Percentiles rank a stretch among this genome's conserved stretches.
Conservation (phyloP, 2,888 invertebrate species). For the Camptogramma bilineatum region DNA sequence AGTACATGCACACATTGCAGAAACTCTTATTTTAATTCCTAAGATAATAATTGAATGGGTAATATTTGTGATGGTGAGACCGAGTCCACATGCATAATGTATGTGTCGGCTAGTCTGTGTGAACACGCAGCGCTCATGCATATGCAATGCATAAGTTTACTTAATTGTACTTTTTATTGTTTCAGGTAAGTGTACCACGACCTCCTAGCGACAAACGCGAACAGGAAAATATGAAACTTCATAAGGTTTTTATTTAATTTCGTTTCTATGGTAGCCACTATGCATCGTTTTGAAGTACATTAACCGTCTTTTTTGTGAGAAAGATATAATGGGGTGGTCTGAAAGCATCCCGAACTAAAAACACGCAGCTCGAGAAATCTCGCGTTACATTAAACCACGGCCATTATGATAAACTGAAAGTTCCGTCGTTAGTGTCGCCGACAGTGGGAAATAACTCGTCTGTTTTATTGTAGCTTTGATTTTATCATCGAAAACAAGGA, state of each 20-base stretch:
- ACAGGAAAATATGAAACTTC: not conserved
- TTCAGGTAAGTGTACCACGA: conserved; percentile 32
- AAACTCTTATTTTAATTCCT: not conserved
- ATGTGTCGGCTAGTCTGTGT: not conserved
- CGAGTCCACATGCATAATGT: not conserved
- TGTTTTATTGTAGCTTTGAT: conserved; percentile 40
- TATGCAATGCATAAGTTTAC: not conserved
- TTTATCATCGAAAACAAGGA: conserved; percentile 22
- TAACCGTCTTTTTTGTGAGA: not conserved
- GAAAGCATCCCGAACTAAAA: conserved; percentile 25
- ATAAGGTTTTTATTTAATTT: not conserved
- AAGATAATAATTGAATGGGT: not conserved
- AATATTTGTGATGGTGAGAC: not conserved
- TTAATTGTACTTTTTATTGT: conserved; percentile 20
- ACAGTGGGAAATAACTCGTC: conserved; percentile 34
- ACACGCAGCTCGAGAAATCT: conserved; percentile 22
- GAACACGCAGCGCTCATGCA: not conserved
- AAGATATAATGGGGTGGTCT: conserved; percentile 6
- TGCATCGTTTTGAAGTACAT: not conserved
- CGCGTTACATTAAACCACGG: conserved; percentile 29
- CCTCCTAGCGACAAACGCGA: not conserved
- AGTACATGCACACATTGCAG: no score
- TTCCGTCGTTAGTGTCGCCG: conserved; percentile 41
- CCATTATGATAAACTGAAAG: conserved; percentile 39
- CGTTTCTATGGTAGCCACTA: not conserved